Evolutionary conservation across 1,140 invertebrate genomes (phyloP), one percentile per base, ranked within the genome.

Genomic region (Tetramorium alpestre): DNA sequence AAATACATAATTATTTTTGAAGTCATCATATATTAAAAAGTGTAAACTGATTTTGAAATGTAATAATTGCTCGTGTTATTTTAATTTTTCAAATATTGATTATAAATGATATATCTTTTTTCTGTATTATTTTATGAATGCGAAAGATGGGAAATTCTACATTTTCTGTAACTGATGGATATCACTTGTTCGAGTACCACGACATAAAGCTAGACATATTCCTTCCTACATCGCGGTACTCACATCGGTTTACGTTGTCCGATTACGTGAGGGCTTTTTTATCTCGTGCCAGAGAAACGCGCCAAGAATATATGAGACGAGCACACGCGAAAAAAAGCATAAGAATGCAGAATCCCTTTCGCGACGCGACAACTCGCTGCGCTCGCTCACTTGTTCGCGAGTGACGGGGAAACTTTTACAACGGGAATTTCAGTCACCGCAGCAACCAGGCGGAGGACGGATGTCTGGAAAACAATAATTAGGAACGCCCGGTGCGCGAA

Each of bases 391-490:
- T 73, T 67, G 67, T 65, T 67, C 18, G 81, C 72, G 78, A 87
- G 47, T 60, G 89, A 76, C 85, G 82, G 33, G 81, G 78, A 87
- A 90, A 91, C 87, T 91, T 91, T 91, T 88, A 85, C 82, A 91
- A 90, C 89, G 78, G 69, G 89, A 88, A 88, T 90, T 91, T 91
- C 89, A 91, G 90, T 90, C 90, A 87, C 78, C 89, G 89, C 89
- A 49, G 89, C 89, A 91, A 78, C 84, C 90, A 90, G 89, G 75
- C 69, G 80, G 80, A 91, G 85, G 91, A 91, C 90, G 92, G 91
- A 93, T 92, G 92, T 92, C 92, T 93, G 93, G 90, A 94, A 93
- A 93, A 93, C 92, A 93, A 93, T 94, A 94, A 94, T 94, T 94
- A 94, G 93, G 90, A 94, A 92, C 91, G 88, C 91, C 91, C 85